Percentiles rank a stretch among this genome's conserved stretches.
Conservation (phyloP, 2,888 invertebrate species). For the Thumatha senex region DNA sequence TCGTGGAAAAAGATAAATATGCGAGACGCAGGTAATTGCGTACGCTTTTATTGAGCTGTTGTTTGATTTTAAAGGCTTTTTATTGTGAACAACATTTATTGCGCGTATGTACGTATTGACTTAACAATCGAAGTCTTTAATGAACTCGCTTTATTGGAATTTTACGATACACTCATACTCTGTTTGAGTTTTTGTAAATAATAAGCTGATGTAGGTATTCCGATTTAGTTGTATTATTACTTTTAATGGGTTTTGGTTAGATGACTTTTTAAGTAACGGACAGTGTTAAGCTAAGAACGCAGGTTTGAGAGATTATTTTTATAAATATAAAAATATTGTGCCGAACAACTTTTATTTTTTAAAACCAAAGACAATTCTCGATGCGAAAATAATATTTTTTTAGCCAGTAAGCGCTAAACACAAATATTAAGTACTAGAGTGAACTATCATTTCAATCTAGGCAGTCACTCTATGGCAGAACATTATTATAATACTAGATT, state of each 20-base stretch:
- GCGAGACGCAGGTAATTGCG: conserved; percentile 76
- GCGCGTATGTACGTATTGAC: conserved; percentile 35
- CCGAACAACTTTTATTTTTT: too few species aligned
- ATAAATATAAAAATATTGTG: too few species aligned
- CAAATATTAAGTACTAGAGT: too few species aligned
- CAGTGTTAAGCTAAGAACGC: too few species aligned
- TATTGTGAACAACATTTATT: conserved; percentile 57
- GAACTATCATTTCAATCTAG: too few species aligned
- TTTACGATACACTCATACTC: background rate
- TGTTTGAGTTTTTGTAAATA: conserved; percentile 16
- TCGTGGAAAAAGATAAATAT: conserved; percentile 80
- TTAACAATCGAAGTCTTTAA: conserved; percentile 34
- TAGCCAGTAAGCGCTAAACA: too few species aligned
- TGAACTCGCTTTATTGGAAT: conserved; percentile 24
- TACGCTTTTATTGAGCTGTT: conserved; percentile 74
- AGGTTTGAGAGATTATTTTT: too few species aligned
- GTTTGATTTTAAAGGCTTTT: conserved; percentile 76
- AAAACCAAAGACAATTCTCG: too few species aligned
- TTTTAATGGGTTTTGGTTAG: background rate
- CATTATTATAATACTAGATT: too few species aligned
- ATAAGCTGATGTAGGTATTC: background rate
- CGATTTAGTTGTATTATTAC: too few species aligned
- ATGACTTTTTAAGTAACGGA: background rate
- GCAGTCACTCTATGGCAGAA: too few species aligned
- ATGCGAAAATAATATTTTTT: too few species aligned